Evolutionary conservation across 2,888 invertebrate genomes (phyloP).

Genomic region (Drosophila histrio): DNA sequence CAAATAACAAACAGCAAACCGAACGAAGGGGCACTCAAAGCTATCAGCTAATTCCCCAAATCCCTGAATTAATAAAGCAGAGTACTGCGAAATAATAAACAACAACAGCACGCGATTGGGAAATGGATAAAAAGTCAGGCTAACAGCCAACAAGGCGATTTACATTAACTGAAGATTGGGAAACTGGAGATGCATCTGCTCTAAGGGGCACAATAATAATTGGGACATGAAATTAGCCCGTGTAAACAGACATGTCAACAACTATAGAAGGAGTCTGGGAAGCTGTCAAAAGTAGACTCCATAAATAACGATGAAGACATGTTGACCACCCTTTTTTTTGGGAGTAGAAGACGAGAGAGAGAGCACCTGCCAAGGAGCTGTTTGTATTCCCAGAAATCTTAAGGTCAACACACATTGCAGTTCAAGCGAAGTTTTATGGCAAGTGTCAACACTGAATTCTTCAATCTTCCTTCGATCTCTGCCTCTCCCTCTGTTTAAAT

Average conservation of each 20-base stretch:
- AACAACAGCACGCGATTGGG: conserved; percentile 54
- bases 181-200: conserved; percentile 22
- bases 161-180: conserved; percentile 42
- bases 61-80: conserved; percentile 78
- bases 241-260: conserved; percentile 77
- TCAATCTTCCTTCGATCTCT: conserved; percentile 43
- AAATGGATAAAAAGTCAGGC: conserved; percentile 38
- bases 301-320: conserved; percentile 55
- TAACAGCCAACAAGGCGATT: conserved; percentile 40
- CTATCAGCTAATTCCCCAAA: conserved; percentile 76
- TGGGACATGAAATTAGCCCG: conserved; percentile 63
- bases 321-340: conserved; percentile 48
- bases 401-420: conserved; percentile 1
- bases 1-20: conserved; percentile 59
- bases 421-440: conserved; percentile 59
- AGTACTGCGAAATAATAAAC: conserved; percentile 53
- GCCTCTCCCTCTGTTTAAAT: conserved; percentile 56
- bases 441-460: conserved; percentile 77
- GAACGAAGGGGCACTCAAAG: conserved; percentile 40
- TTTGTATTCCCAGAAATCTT: conserved; percentile 37
- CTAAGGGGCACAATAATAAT: conserved; percentile 20
- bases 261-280: background rate
- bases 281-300: conserved; percentile 14
- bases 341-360: background rate
- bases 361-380: conserved; percentile 44